Percentiles rank a stretch among this genome's conserved stretches.
Conservation (phyloP, 92 coral and sea anemone genomes). For the Diadumene lineata region DNA sequence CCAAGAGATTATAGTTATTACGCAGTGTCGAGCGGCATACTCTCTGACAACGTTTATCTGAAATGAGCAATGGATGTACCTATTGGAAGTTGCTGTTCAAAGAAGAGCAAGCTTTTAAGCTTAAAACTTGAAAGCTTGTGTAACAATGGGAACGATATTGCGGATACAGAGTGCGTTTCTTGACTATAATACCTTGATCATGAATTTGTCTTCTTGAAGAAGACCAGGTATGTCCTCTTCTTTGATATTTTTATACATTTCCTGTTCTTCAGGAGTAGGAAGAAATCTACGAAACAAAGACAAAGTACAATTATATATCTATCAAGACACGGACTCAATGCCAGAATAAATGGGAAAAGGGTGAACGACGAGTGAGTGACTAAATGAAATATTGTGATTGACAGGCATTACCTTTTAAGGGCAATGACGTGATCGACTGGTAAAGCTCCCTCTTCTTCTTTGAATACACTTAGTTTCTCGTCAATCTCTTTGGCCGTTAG, state of each 20-base stretch:
- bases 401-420: conserved; percentile 77
- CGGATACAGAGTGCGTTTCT: too few species aligned
- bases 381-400: background rate
- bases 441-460: conserved; percentile 90
- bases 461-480: conserved; percentile 72
- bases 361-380: background rate
- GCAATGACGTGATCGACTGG: conserved; percentile 92
- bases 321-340: too few species aligned
- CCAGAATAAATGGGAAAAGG: background rate
- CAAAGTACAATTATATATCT: too few species aligned
- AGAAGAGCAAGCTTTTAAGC: too few species aligned
- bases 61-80: too few species aligned
- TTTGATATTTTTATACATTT: conserved; percentile 95
- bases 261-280: conserved; percentile 89
- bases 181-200: conserved; percentile 88
- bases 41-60: too few species aligned
- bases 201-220: conserved; percentile 80
- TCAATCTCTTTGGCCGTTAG: conserved; percentile 78
- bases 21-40: too few species aligned
- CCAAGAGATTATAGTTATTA: too few species aligned
- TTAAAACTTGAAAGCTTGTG: too few species aligned
- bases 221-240: conserved; percentile 63
- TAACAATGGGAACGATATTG: too few species aligned
- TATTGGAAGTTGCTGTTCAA: too few species aligned
- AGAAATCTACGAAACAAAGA: conserved; percentile 60